Conservation (phyloP, 2,113 vertebrate species). For the Chinchilla lanigera region DNA sequence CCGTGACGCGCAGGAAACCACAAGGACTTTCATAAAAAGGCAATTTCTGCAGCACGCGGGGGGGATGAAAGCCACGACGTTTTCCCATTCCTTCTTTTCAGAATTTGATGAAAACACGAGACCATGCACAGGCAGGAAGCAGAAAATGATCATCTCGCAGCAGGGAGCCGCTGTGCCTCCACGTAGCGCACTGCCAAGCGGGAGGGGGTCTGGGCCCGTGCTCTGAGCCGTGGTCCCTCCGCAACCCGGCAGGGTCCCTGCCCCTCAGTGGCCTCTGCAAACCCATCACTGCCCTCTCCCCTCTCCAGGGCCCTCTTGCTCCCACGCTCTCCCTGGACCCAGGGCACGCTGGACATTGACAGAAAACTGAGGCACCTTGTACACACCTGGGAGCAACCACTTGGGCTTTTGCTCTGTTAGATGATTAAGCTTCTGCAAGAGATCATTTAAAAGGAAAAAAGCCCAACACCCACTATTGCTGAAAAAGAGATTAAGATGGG, state of each 20-base stretch:
- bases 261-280: rapidly evolving
- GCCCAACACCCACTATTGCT: background rate
- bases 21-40: constrained; percentile 70
- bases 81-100: constrained; percentile 63
- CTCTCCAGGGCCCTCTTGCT: no score
- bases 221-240: constrained; percentile 56
- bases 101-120: constrained; percentile 72
- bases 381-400: rapidly evolving
- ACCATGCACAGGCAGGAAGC: constrained; percentile 50
- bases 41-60: constrained; percentile 68
- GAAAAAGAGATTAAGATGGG: background rate
- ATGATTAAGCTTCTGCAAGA: background rate
- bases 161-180: background rate
- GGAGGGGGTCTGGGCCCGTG: background rate
- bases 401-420: rapidly evolving
- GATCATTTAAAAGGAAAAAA: background rate
- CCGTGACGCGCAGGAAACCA: background rate
- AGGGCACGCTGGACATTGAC: no score
- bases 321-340: rapidly evolving
- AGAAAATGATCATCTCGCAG: constrained; percentile 58
- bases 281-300: background rate
- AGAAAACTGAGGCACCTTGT: rapidly evolving
- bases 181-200: rapidly evolving
- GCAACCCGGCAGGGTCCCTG: background rate
- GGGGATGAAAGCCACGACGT: constrained; percentile 29